phyloP scores from a whole-genome alignment of 2,888 invertebrate species.

The Dynastes hyllus region DNA sequence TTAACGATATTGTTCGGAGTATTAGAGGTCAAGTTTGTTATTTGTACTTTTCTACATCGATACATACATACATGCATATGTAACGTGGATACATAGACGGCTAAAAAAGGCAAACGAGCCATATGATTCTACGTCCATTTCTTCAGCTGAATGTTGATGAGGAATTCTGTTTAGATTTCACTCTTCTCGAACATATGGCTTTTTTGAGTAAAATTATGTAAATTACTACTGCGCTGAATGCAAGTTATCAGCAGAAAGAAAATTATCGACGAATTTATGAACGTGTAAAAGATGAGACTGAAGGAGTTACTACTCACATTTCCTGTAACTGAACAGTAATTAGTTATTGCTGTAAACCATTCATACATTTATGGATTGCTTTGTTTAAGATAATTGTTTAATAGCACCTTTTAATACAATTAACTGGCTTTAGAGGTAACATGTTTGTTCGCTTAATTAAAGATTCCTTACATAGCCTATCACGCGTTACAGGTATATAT shows the following conservation, averaged over 20 bases:
- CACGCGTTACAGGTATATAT: neutral
- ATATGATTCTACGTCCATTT: constrained; percentile 5
- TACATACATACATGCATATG: neutral
- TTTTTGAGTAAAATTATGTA: neutral
- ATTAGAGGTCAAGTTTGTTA: constrained; percentile 43
- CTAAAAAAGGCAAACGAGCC: neutral
- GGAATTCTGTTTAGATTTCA: constrained; percentile 9
- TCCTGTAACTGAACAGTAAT: no score
- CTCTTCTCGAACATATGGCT: constrained; percentile 3
- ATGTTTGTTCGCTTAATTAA: neutral
- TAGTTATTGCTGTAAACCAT: no score
- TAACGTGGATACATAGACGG: neutral
- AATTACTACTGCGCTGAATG: neutral
- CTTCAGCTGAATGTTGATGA: constrained; percentile 1
- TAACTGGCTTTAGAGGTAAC: no score
- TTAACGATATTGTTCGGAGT: constrained; percentile 29
- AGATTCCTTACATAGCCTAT: neutral
- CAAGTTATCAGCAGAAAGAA: no score
- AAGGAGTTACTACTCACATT: no score
- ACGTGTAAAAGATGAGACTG: no score
- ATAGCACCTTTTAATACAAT: no score
- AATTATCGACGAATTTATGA: no score
- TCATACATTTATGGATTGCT: no score
- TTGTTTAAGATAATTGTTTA: no score
- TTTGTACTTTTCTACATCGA: constrained; percentile 11